Evolutionary conservation across 2,888 invertebrate genomes (phyloP).

Genomic region (Sesia bembeciformis): DNA sequence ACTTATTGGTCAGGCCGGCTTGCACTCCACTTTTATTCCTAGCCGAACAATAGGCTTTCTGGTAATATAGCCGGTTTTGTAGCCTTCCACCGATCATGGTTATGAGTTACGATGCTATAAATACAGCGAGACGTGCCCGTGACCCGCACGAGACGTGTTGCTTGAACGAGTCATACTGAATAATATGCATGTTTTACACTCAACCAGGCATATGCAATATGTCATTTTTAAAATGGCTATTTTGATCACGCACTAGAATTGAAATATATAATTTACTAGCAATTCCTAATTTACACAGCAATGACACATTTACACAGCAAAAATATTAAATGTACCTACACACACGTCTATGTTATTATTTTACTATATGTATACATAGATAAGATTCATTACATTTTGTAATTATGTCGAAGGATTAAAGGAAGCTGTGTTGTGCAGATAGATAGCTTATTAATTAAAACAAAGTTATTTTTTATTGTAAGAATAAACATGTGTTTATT

Average conservation of each 20-base stretch:
- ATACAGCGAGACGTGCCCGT: conserved; percentile 62
- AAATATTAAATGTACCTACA: no score
- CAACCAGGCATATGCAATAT: neutral
- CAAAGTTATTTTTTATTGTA: no score
- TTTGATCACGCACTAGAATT: neutral
- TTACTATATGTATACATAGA: no score
- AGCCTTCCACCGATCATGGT: conserved; percentile 53
- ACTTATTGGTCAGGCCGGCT: conserved; percentile 31
- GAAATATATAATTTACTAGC: no score
- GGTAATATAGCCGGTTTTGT: conserved; percentile 45
- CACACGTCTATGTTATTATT: no score
- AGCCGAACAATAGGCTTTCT: conserved; percentile 60
- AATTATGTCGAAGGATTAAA: no score
- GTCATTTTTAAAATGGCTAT: neutral
- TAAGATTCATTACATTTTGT: no score
- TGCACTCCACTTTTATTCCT: conserved; percentile 53
- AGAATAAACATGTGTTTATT: no score
- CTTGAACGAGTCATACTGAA: neutral
- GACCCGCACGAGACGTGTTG: conserved; percentile 41
- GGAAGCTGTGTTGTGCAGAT: no score
- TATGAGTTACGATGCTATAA: conserved; percentile 68
- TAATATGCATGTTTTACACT: neutral
- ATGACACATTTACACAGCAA: no score
- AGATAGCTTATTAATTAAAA: no score
- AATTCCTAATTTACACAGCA: no score